These are phyloP conservation scores for Nyctereutes procyonoides DNA, from an alignment of 2,113 vertebrate species.

Conservation along the genomic window DNA sequence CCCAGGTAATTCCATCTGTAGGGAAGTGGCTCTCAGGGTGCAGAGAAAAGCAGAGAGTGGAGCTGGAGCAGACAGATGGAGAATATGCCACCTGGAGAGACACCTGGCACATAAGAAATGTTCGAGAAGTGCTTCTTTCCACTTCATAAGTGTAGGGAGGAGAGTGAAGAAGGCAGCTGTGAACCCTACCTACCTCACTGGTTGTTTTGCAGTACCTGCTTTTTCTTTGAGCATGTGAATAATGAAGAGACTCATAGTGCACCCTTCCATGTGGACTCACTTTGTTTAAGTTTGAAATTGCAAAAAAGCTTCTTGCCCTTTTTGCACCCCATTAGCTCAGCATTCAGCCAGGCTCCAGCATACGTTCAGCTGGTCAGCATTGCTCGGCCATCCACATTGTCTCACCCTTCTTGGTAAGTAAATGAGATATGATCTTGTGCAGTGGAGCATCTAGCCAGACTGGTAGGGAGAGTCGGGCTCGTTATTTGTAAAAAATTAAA, in stretches of 20 bases:
- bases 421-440: constrained; percentile 51
- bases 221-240: background rate
- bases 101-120: accelerated
- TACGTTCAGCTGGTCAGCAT: accelerated
- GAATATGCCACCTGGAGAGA: background rate
- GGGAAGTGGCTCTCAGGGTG: background rate
- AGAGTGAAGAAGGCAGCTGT: background rate
- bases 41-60: background rate
- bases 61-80: background rate
- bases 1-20: accelerated
- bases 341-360: accelerated
- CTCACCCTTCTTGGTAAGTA: background rate
- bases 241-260: accelerated
- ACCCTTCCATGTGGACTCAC: background rate
- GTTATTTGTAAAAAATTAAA: background rate
- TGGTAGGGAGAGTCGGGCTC: background rate
- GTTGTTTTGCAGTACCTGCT: accelerated
- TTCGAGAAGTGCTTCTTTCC: background rate
- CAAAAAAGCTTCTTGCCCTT: background rate
- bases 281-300: background rate
- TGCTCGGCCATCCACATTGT: accelerated
- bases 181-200: accelerated
- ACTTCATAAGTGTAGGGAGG: accelerated
- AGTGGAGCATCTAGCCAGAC: background rate
- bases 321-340: background rate